Percentiles rank a stretch among this genome's conserved stretches.
Conservation (phyloP, 2,113 vertebrate species). For the Campylomormyrus numenius region DNA sequence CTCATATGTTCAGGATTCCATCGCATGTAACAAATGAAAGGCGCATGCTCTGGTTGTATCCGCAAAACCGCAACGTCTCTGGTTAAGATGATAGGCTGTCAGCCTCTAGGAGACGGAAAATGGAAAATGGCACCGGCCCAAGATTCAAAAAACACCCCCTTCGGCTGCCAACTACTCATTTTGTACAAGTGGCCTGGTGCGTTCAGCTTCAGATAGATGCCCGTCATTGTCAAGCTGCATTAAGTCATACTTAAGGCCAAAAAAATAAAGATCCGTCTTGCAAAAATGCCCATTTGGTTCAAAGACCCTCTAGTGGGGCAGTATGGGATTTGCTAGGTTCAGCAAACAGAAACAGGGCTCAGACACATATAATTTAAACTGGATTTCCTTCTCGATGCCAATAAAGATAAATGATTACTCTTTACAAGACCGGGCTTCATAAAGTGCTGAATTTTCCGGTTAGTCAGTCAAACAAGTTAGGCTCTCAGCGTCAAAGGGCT, state of each 20-base stretch:
- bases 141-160: slow-evolving; percentile 49
- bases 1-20: background rate
- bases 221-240: slow-evolving; percentile 38
- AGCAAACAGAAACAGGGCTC: slow-evolving; percentile 34
- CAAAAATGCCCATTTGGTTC: slow-evolving; percentile 23
- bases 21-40: background rate
- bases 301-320: slow-evolving; percentile 4
- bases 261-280: slow-evolving; percentile 28
- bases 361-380: slow-evolving; percentile 49
- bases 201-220: slow-evolving; percentile 2
- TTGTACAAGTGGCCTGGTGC: slow-evolving; percentile 40
- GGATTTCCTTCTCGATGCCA: slow-evolving; percentile 50
- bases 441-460: slow-evolving; percentile 38
- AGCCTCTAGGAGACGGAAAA: slow-evolving; percentile 39
- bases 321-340: slow-evolving; percentile 32
- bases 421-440: slow-evolving; percentile 24
- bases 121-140: slow-evolving; percentile 51
- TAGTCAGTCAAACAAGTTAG: slow-evolving; percentile 23
- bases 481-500: slow-evolving; percentile 43
- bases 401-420: slow-evolving; percentile 49
- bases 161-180: slow-evolving; percentile 48
- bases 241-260: slow-evolving; percentile 45
- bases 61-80: slow-evolving; percentile 22
- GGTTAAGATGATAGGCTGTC: slow-evolving; percentile 27
- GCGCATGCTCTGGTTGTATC: slow-evolving; percentile 18